These are phyloP conservation scores for Andrena trimmerana DNA, from an alignment of 2,888 invertebrate genomes.

Conservation along the genomic window DNA sequence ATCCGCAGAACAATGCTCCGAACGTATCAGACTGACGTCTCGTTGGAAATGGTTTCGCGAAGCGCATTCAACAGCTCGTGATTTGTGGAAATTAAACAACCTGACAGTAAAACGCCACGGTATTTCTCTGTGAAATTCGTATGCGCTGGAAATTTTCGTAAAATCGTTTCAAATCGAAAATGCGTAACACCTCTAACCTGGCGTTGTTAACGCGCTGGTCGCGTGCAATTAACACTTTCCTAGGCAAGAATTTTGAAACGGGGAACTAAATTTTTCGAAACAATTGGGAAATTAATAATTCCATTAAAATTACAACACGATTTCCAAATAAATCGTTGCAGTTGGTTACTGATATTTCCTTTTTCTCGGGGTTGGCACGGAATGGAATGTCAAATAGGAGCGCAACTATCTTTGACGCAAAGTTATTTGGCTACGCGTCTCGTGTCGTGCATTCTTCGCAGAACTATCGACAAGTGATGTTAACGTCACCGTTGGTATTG, in stretches of 20 bases:
- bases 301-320: not conserved
- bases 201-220: not conserved
- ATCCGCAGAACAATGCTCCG: not conserved
- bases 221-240: not conserved
- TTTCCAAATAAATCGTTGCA: not conserved
- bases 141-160: not conserved
- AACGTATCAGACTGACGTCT: not conserved
- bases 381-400: not conserved
- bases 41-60: not conserved
- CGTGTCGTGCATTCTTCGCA: slow-evolving; percentile 10
- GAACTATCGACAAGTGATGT: slow-evolving; percentile 27
- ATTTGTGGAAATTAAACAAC: slow-evolving; percentile 40
- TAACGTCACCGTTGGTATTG: slow-evolving; percentile 38
- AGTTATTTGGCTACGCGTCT: slow-evolving; percentile 4
- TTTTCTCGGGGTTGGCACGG: not conserved
- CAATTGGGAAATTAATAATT: not conserved
- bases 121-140: not conserved
- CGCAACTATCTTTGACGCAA: slow-evolving; percentile 6
- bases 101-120: not conserved
- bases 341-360: not conserved
- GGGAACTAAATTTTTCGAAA: not conserved
- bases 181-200: not conserved
- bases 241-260: not conserved
- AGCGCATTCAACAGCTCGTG: not conserved
- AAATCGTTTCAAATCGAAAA: not conserved